Conservation (phyloP, 2,113 vertebrate genomes). For the Galeopterus variegatus region DNA sequence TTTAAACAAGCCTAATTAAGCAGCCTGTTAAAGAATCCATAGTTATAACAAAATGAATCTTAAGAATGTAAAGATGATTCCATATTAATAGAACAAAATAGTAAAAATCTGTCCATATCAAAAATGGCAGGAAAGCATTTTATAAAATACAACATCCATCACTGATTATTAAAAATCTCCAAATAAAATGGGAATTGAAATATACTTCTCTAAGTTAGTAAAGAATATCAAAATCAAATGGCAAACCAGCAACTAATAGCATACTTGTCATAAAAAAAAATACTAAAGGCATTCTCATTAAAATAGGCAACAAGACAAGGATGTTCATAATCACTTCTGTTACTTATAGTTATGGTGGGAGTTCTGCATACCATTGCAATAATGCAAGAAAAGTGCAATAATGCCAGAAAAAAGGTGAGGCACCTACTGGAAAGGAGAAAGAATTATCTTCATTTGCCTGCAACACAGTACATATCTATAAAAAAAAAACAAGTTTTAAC, state of each 20-base stretch:
- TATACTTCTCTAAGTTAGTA: constrained; percentile 40
- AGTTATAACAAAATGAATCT: constrained; percentile 23
- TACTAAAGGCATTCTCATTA: constrained; percentile 13
- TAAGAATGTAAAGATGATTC: neutral
- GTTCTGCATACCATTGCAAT: neutral
- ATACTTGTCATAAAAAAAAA: neutral
- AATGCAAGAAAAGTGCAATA: neutral
- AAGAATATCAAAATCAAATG: constrained; percentile 15
- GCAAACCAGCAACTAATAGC: neutral
- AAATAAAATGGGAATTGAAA: constrained; percentile 2
- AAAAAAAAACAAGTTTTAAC: neutral
- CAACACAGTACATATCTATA: neutral
- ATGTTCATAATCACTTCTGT: neutral
- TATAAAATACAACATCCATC: neutral
- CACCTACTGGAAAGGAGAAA: neutral
- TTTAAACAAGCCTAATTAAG: neutral
- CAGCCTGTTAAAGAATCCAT: neutral
- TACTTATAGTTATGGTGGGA: constrained; percentile 29
- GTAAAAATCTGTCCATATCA: neutral
- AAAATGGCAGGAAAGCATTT: neutral
- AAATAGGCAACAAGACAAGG: constrained; percentile 21
- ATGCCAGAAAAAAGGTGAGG: neutral
- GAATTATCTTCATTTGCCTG: neutral
- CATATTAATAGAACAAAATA: neutral
- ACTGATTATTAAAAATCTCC: neutral